Conservation (phyloP, 2,113 vertebrate genomes). For the Notechis scutatus region DNA sequence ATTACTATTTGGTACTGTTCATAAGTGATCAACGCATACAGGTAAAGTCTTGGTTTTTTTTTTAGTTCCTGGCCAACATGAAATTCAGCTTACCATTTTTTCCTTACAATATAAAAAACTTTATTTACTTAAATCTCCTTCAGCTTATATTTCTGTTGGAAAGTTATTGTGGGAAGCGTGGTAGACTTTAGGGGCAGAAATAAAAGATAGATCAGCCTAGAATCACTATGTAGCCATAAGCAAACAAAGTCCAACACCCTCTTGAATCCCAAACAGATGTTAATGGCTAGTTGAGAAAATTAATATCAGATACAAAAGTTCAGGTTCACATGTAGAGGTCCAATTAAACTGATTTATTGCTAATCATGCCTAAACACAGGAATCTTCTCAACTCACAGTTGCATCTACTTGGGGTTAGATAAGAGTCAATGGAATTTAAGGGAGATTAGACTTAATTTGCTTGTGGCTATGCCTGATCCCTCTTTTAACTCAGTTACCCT, state of each 20-base stretch:
- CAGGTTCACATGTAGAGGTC: neutral
- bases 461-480: neutral
- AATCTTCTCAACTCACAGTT: neutral
- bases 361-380: neutral
- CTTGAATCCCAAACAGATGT: neutral
- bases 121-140: neutral
- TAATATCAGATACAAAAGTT: neutral
- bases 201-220: neutral
- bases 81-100: neutral
- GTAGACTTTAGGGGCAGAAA: neutral
- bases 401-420: neutral
- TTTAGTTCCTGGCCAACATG: neutral
- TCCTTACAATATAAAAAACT: neutral
- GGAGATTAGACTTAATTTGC: neutral
- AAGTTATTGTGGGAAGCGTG: neutral
- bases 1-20: neutral
- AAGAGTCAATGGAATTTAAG: neutral
- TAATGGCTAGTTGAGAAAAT: neutral
- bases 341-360: neutral
- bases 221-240: neutral
- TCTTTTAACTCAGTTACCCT: neutral
- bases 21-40: neutral
- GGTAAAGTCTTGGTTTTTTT: neutral
- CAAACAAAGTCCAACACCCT: neutral
- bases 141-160: neutral